A percentile compares a stretch with the other conserved stretches of the same genome.
phyloP scores from a whole-genome alignment of 1,140 invertebrate genomes.

The Coelopa frigida region DNA sequence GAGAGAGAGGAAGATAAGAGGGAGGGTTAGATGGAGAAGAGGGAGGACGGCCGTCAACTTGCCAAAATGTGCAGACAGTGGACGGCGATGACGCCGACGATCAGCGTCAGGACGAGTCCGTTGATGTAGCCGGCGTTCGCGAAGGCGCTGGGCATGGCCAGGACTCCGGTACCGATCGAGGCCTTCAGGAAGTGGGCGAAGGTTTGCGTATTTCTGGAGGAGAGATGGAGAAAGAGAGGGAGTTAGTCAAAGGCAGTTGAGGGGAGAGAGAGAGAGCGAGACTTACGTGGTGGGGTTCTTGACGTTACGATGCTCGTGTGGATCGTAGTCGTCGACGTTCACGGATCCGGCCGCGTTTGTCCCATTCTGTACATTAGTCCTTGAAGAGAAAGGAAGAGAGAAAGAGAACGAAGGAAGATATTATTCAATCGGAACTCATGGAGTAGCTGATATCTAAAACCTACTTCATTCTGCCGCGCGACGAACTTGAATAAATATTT shows the following conservation, averaged over 20 bases:
- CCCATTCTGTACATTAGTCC: neutral
- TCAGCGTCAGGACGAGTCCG: conserved; percentile 51
- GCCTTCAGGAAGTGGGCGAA: conserved; percentile 63
- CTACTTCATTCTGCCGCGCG: no score
- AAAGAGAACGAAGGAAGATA: no score
- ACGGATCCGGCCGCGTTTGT: neutral
- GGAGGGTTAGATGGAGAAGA: neutral
- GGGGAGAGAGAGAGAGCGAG: conserved; percentile 1
- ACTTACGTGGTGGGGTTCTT: conserved; percentile 66
- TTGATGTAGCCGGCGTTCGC: conserved; percentile 61
- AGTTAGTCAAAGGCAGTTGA: neutral
- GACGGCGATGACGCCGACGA: conserved; percentile 55
- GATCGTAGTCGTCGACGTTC: conserved; percentile 51
- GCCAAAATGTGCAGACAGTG: conserved; percentile 63
- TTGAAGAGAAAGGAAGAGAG: neutral
- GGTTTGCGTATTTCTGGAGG: conserved; percentile 55
- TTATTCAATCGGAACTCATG: no score
- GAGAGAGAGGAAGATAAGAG: neutral
- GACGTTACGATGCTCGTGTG: conserved; percentile 56
- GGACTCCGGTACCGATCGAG: conserved; percentile 69
- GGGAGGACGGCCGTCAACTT: conserved; percentile 22
- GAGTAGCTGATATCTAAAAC: no score
- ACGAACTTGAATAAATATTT: no score
- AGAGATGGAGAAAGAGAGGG: conserved; percentile 8
- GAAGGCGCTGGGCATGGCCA: conserved; percentile 75